Evolutionary conservation across 2,797 vertebrate species (phyloP).

Genomic region (Chiroxiphia lanceolata): DNA sequence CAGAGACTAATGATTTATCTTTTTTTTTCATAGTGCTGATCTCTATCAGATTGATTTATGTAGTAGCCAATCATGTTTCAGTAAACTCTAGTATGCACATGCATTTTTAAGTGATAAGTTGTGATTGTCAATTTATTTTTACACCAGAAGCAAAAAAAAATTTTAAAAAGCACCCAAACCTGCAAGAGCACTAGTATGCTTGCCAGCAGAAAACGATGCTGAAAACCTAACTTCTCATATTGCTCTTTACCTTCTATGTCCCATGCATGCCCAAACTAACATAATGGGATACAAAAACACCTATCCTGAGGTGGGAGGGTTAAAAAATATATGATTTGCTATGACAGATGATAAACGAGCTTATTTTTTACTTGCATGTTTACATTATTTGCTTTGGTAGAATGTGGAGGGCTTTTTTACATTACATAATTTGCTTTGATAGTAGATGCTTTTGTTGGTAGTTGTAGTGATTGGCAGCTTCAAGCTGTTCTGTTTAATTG

Average conservation of each 20-base stretch:
- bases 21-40: slow-evolving; percentile 89
- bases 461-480: slow-evolving; percentile 76
- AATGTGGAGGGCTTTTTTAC: neutral
- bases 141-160: slow-evolving; percentile 49
- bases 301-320: neutral
- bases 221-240: slow-evolving; percentile 33
- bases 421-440: slow-evolving; percentile 80
- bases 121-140: slow-evolving; percentile 89
- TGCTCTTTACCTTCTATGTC: slow-evolving; percentile 11
- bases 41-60: slow-evolving; percentile 99
- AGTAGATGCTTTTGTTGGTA: slow-evolving; percentile 76
- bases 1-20: slow-evolving; percentile 97
- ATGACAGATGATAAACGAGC: slow-evolving; percentile 65
- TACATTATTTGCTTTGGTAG: slow-evolving; percentile 75
- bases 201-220: slow-evolving; percentile 18
- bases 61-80: slow-evolving; percentile 97
- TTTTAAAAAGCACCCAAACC: neutral
- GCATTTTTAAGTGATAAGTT: slow-evolving; percentile 97
- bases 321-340: slow-evolving; percentile 26
- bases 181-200: neutral
- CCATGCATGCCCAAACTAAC: slow-evolving; percentile 35
- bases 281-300: slow-evolving; percentile 6
- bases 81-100: slow-evolving; percentile 91
- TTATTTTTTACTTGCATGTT: slow-evolving; percentile 65
- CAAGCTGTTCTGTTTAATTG: slow-evolving; percentile 81